These are phyloP conservation scores for Calyptomena viridis DNA, from an alignment of 2,113 vertebrate genomes.

Conservation along the genomic window DNA sequence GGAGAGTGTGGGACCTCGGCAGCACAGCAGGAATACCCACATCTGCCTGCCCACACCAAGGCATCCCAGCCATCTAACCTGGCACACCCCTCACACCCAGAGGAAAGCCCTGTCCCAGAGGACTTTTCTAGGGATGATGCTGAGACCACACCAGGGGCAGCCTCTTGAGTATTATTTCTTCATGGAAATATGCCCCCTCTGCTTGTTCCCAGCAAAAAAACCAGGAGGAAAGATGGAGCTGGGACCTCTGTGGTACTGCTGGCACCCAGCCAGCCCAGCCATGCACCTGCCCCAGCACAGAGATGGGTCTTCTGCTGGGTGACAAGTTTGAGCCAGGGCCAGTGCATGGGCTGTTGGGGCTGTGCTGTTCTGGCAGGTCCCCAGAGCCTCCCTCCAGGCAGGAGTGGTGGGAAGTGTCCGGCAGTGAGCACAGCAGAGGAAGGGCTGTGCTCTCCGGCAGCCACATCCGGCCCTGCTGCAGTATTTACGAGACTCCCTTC, in stretches of 20 bases:
- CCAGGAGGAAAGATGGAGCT: neutral
- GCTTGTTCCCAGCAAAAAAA: neutral
- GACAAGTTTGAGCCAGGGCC: neutral
- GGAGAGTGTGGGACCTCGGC: accelerated
- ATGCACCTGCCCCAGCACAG: accelerated
- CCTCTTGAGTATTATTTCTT: neutral
- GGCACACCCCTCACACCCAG: neutral
- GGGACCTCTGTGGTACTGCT: neutral
- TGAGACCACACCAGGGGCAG: neutral
- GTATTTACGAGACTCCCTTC: conserved; percentile 35
- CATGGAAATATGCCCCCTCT: neutral
- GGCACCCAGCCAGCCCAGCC: neutral
- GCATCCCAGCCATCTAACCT: accelerated
- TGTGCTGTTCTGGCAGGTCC: neutral
- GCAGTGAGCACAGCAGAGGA: neutral
- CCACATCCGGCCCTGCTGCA: neutral
- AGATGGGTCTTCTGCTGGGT: accelerated
- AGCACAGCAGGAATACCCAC: accelerated
- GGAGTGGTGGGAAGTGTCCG: neutral
- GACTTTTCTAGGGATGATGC: neutral
- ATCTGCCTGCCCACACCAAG: neutral
- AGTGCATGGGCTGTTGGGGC: neutral
- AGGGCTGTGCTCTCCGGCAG: conserved; percentile 53
- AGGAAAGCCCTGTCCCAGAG: neutral
- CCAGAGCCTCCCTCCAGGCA: neutral